Base-by-base conservation (phyloP, 2,113 vertebrate species). In the Hystrix brachyura region DNA sequence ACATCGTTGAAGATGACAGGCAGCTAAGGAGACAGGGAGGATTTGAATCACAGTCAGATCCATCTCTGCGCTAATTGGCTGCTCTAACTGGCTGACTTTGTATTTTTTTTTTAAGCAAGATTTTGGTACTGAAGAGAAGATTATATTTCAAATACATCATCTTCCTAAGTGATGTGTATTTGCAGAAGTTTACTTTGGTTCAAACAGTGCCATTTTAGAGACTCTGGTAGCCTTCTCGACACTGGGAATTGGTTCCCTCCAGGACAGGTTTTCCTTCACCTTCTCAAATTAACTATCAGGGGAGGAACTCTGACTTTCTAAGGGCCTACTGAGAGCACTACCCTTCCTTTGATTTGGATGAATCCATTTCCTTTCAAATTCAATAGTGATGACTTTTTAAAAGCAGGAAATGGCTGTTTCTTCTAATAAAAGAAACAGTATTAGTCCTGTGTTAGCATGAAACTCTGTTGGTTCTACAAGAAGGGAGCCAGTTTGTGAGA, bases 391-490 rank as follows among this genome's bases (percentile, higher is more conserved):
- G 43, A 51, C 62, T 92, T 96, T 81, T 86, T 87, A 87, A 94
- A 94, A 95, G 87, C 81, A 95, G 97, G 85, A 95, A 95, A 90
- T 53, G 29, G 62, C 76, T 71, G 57, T 87, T 95, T 94, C 88
- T 96, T 87, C 81, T 92, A 94, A 95, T 84, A 48, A 85, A 88
- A 90, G 46, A 89, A 80, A 89, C n/a, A 81, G 32, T 17, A 27
- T 46, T 51, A 62, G 53, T 53, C 17, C 32, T 55, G 10, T 34
- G 17, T 74, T 94, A 80, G 27, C 69, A 38, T 62, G 18, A 83
- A 21, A 55, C 34, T 79, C 72, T 65, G 19, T 59, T 62, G 65
- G 90, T 67, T 84, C 72, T 91, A 17, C 2, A 51, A 60, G 38
- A 23, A 7, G 10, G 76, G n/a, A 87, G 34, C 17, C 65, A 34